Base-by-base conservation (phyloP, 1,140 invertebrate genomes). In the Camponotus pennsylvanicus region DNA sequence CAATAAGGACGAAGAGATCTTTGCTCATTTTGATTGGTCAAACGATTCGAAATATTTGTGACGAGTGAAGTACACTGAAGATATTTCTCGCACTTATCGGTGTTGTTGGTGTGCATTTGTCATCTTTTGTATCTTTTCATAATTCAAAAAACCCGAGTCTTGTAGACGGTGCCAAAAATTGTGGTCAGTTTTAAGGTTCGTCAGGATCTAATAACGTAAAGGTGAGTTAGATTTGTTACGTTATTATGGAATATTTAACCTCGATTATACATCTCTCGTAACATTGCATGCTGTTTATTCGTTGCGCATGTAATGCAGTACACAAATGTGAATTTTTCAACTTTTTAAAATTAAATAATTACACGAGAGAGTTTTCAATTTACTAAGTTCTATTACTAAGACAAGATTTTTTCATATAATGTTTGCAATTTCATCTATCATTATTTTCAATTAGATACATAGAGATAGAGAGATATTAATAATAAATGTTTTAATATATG, bases 361-460 rank as follows among this genome's bases (percentile, higher is more conserved):
- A 55, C 18, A 61, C n/a, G 27, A 66, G 42, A 45, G 27, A 27
- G 27, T 59, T 0, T 73, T 82, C 7, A 45, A 15, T 61, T 70
- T 83, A 83, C 34, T 0, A 59, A 34, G 13, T 3, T 71, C 32
- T 52, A n/a, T 73, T 42, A 66, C 6, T 6, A 21, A 59, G 71
- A 57, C 11, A 82, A 52, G n/a, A 42, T 32, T 57, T 73, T 59
- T 61, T 61, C 37, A 40, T 83, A 57, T 45, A 45, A 8, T 11
- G 7, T 59, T 9, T 75, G 3, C 27, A 27, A 83, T 83, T 83
- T 55, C 32, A 27, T 55, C 34, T 71, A 75, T 57, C 11, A 15
- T 55, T 52, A 40, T 55, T 67, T 45, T 8, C 21, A 52, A 32
- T 3, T 70, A 15, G 49, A 5, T 21, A 57, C n/a, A 57, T 18